Base-by-base conservation (phyloP, 2,888 invertebrate genomes). In the Nomada ferruginata region DNA sequence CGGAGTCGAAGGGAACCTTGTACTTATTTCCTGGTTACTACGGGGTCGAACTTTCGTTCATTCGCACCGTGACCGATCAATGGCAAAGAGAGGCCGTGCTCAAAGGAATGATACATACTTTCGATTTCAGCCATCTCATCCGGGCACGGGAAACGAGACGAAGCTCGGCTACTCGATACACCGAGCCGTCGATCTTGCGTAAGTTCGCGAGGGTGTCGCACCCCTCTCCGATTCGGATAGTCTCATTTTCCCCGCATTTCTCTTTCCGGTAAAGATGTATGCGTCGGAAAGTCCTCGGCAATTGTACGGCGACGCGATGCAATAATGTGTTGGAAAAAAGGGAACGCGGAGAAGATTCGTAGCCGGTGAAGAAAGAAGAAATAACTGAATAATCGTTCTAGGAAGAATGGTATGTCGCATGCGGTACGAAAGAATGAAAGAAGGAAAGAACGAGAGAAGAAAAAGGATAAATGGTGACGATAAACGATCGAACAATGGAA, bases 31-130 rank as follows among this genome's bases (percentile, higher is more conserved):
- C 82, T 84, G 78, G 74, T 85, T 69, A 52, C 55, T 11, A 68
- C 52, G 10, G n/a, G 18, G 52, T 69, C 55, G 42, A n/a, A 72
- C 77, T 77, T 79, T 86, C 84, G 80, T 86, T 82, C 74, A 61
- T 84, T 83, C 76, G 55, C 77, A 85, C 76, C 78, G 83, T 75
- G 73, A 68, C 36, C 76, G 76, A 87, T 85, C 76, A 82, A 85
- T 82, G 84, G 85, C 84, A 81, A 81, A 36, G 36, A 36, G 36
- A 36, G 84, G 84, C 47, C 60, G 13, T 13, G 68, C 7, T n/a
- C n/a, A 15, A 61, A 68, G 26, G 20, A 78, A 77, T 26, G 52
- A 4, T 69, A 53, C 52, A 26, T 47, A 50, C 18, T 26, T 20
- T 20, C 26, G 36, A 23, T 55, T 63, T 57, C 20, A 55, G 50